A percentile compares a stretch with the other conserved stretches of the same genome.
phyloP scores from a whole-genome alignment of 2,888 invertebrate species.

The Parelbella ahira region DNA sequence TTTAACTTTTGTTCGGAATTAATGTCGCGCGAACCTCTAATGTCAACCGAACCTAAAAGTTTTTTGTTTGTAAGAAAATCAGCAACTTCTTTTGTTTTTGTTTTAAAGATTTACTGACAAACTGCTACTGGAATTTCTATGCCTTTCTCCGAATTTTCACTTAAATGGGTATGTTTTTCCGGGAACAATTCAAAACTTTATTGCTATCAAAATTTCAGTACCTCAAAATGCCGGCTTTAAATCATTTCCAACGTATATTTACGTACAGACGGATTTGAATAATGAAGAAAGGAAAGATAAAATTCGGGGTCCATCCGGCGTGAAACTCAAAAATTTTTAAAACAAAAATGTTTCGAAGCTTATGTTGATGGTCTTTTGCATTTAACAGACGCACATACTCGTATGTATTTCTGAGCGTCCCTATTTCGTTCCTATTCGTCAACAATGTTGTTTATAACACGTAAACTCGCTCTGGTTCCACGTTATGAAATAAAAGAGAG shows the following conservation, averaged over 20 bases:
- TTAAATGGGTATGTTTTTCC: no score
- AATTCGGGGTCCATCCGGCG: constrained; percentile 1
- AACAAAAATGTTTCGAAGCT: constrained; percentile 11
- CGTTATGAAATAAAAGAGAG: no score
- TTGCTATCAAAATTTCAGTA: no score
- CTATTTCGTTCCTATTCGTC: no score
- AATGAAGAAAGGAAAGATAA: constrained; percentile 15
- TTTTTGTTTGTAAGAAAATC: constrained; percentile 18
- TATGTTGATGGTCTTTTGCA: not conserved
- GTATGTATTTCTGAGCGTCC: not conserved
- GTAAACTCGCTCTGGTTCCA: no score
- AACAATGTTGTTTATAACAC: no score
- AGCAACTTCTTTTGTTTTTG: not conserved
- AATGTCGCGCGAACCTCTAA: constrained; percentile 49
- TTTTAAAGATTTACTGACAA: constrained; percentile 2
- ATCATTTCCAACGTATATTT: not conserved
- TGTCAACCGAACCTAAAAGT: constrained; percentile 29
- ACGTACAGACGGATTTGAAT: constrained; percentile 3
- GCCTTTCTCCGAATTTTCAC: no score
- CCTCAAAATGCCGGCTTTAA: no score
- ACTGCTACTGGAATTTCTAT: no score
- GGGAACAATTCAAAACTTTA: no score
- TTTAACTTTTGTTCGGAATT: constrained; percentile 53
- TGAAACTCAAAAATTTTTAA: constrained; percentile 9
- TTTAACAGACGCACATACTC: constrained; percentile 2